Base-by-base conservation (phyloP, 2,797 vertebrate species). In the Anisognathus igniventris region DNA sequence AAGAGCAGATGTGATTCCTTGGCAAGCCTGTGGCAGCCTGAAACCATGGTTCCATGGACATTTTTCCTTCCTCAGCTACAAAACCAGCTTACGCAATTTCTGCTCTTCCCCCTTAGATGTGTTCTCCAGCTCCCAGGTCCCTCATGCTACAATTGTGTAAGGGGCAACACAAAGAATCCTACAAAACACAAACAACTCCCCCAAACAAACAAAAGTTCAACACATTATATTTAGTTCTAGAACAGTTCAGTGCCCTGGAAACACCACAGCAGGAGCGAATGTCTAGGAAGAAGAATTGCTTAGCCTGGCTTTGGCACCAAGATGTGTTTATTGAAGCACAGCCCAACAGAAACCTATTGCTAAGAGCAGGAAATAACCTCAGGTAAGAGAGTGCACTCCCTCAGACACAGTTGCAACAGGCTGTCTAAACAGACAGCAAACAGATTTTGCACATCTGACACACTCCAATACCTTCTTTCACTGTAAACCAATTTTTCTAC, bases 1-100 rank as follows among this genome's bases (percentile, higher is more conserved):
- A 92, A 89, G 85, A 94, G 80, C 95, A 96, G 93, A 94, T 90
- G 74, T 70, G 85, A 83, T 78, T 86, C 67, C 45, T 86, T 95
- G 90, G 92, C 92, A 95, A 79, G 68, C 82, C 40, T 67, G 48
- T 76, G 70, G 78, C 50, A 61, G 30, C 51, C 40, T 71, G 72
- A 83, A 96, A 89, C 53, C 82, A 50, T 24, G 39, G 57, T 60
- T 93, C 74, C 57, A 61, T 0, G 1, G 65, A 77, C 87, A 31
- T 70, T 93, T 66, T 87, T 65, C 75, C 51, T 57, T 50, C 42
- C 50, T 57, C 60, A 35, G 84, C 67, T 79, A 87, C 27, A 92
- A 85, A 87, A 91, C 22, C 42, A 79, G 66, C 61, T 87, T 64
- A 73, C 22, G 51, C n/a, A 77, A 78, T 67, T 80, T 57, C 72